These are phyloP conservation scores for Bombus breviceps DNA, from an alignment of 1,140 invertebrate genomes.

Conservation along the genomic window DNA sequence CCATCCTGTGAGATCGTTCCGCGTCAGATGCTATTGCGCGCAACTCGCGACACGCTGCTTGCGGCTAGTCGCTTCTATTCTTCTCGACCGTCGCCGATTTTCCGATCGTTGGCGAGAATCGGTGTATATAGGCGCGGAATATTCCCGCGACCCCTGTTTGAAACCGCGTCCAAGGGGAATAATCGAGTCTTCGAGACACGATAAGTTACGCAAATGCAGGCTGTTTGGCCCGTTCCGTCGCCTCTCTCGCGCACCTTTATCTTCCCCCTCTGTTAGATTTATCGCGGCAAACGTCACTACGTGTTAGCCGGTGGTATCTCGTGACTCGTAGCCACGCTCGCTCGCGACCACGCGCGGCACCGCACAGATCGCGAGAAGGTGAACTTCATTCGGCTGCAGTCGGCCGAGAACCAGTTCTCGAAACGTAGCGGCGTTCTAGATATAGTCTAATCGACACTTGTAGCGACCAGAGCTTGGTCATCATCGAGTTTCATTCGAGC, in stretches of 20 bases:
- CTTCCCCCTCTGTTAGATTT: constrained; percentile 33
- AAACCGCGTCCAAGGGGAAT: background rate
- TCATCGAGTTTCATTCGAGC: constrained; percentile 9
- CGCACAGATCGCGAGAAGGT: background rate
- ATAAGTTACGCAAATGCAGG: constrained; percentile 28
- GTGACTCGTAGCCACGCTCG: background rate
- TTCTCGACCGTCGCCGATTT: background rate
- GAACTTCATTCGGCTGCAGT: constrained; percentile 47
- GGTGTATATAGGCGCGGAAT: background rate
- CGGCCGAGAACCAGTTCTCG: constrained; percentile 64
- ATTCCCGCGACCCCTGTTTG: background rate
- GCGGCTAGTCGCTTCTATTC: background rate
- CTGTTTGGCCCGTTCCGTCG: constrained; percentile 19
- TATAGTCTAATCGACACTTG: constrained; percentile 11
- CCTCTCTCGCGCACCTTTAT: constrained; percentile 12
- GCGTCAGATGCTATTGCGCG: constrained; percentile 15
- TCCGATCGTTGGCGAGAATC: background rate
- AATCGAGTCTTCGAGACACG: constrained; percentile 1
- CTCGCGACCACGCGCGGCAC: background rate
- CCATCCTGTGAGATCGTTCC: constrained; percentile 56
- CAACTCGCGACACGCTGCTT: background rate
- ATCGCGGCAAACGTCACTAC: constrained; percentile 21
- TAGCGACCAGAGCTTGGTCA: constrained; percentile 23
- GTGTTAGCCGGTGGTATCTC: constrained; percentile 18
- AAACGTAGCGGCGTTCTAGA: constrained; percentile 62